phyloP scores from a whole-genome alignment of 2,888 invertebrate species.

The Caradrina clavipalpis region DNA sequence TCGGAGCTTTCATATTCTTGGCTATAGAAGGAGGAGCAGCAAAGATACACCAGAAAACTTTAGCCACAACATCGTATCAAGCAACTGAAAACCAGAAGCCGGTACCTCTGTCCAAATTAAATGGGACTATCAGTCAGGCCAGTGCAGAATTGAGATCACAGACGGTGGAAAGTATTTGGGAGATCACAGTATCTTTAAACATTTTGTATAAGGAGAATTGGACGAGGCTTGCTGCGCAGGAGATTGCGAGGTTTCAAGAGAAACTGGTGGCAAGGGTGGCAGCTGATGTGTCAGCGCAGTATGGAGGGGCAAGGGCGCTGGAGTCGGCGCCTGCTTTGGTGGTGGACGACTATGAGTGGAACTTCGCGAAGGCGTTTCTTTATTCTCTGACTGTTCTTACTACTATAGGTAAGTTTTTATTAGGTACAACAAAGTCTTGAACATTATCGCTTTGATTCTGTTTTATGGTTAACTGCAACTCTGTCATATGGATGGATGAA shows the following conservation, averaged over 20 bases:
- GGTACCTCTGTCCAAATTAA: slow-evolving; percentile 78
- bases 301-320: slow-evolving; percentile 84
- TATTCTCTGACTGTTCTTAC: slow-evolving; percentile 98
- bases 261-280: slow-evolving; percentile 94
- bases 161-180: slow-evolving; percentile 98
- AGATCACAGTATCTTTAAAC: slow-evolving; percentile 96
- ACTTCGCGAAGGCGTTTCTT: slow-evolving; percentile 97
- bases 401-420: slow-evolving; percentile 93
- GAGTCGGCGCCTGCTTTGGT: slow-evolving; percentile 85
- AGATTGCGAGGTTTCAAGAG: slow-evolving; percentile 94
- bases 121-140: slow-evolving; percentile 83
- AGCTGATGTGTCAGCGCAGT: slow-evolving; percentile 93
- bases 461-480: too few relatives aligned
- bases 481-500: too few relatives aligned
- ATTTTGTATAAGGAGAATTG: slow-evolving; percentile 97
- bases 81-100: slow-evolving; percentile 80
- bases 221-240: slow-evolving; percentile 95
- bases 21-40: slow-evolving; percentile 94
- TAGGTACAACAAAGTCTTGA: not conserved
- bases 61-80: slow-evolving; percentile 88
- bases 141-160: slow-evolving; percentile 87
- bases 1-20: slow-evolving; percentile 95
- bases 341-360: slow-evolving; percentile 94
- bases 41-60: slow-evolving; percentile 88
- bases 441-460: not conserved